phyloP scores from a whole-genome alignment of 2,888 invertebrate species.

The Lacanobia wlatinum region DNA sequence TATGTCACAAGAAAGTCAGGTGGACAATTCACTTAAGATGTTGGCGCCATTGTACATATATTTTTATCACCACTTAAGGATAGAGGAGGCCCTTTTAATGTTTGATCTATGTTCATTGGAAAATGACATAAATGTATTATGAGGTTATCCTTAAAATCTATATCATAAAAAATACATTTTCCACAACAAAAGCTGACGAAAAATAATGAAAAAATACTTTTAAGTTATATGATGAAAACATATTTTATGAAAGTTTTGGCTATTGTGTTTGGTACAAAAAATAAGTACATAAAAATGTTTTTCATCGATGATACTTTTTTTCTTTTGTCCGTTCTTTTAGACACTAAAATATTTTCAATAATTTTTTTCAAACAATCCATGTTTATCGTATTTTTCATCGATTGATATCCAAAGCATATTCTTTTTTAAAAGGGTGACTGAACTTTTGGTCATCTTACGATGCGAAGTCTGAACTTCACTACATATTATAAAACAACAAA shows the following conservation, averaged over 20 bases:
- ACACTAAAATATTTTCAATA: not conserved
- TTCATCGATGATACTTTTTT: not conserved
- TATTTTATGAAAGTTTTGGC: not conserved
- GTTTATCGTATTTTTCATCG: not conserved
- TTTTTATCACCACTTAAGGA: not conserved
- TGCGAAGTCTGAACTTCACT: too few relatives aligned
- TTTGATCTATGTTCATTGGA: not conserved
- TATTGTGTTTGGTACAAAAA: slow-evolving; percentile 15
- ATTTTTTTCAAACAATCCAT: not conserved
- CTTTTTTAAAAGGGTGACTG: not conserved
- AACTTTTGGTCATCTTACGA: too few relatives aligned
- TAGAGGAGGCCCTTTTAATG: not conserved
- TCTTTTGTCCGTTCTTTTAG: not conserved
- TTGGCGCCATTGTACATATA: not conserved
- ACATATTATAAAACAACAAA: too few relatives aligned
- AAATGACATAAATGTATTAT: not conserved
- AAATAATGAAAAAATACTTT: not conserved
- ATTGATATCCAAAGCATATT: not conserved
- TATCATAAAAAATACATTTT: not conserved
- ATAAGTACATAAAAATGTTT: not conserved
- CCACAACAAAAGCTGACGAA: not conserved
- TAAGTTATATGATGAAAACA: not conserved
- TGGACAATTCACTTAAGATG: not conserved
- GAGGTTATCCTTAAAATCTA: not conserved
- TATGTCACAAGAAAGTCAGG: too few relatives aligned